A percentile compares a stretch with the other conserved stretches of the same genome.
Evolutionary conservation across 2,797 vertebrate genomes (phyloP).

Genomic region (Cryptoprocta ferox): DNA sequence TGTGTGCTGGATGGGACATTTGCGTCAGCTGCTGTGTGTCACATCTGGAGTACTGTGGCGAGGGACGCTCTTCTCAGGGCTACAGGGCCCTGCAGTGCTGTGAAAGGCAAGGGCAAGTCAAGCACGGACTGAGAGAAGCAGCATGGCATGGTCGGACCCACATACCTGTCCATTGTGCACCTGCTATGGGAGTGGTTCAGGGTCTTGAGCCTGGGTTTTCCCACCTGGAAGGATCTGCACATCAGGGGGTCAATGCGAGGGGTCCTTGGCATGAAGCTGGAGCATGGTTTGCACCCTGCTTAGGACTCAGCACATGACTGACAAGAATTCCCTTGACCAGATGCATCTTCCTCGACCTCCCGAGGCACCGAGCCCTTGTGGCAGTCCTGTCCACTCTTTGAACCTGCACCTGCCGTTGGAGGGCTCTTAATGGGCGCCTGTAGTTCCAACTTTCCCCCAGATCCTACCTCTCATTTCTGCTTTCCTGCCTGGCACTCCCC

Average conservation of each 20-base stretch:
- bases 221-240: not conserved
- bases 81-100: not conserved
- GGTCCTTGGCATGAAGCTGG: accelerated
- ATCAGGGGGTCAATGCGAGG: accelerated
- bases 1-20: accelerated
- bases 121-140: not conserved
- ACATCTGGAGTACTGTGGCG: accelerated
- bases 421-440: not conserved
- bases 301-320: accelerated
- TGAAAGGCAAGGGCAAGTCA: not conserved
- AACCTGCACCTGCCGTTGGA: accelerated
- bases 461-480: accelerated
- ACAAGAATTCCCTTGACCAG: not conserved
- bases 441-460: not conserved
- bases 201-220: not conserved
- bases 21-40: accelerated
- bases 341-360: no score
- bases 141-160: accelerated
- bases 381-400: no score
- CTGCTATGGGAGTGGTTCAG: not conserved
- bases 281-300: accelerated
- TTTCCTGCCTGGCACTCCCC: not conserved
- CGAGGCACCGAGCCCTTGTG: accelerated
- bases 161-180: accelerated
- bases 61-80: not conserved